These are phyloP conservation scores for Nasalis larvatus DNA, from an alignment of 2,113 vertebrate genomes.

Conservation along the genomic window DNA sequence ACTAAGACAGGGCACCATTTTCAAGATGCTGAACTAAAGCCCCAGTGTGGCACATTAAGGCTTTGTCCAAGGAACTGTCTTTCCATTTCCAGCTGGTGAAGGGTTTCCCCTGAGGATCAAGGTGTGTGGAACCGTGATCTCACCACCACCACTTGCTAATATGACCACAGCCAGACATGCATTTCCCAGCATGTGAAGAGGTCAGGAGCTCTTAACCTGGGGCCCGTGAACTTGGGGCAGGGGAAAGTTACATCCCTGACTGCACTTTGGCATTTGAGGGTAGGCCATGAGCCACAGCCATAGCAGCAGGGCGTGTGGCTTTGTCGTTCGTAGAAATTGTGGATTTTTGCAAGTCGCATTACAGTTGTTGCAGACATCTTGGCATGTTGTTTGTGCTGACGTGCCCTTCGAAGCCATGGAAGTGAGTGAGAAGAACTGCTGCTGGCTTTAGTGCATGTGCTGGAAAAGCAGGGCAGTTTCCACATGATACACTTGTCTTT, in stretches of 20 bases:
- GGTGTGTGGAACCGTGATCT: rapidly evolving
- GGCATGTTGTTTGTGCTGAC: not conserved
- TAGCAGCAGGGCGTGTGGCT: not conserved
- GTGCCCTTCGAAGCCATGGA: not conserved
- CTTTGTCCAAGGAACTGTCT: not conserved
- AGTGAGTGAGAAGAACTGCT: too few species aligned
- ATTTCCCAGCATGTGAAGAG: rapidly evolving
- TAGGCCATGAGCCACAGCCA: rapidly evolving
- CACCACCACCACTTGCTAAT: not conserved
- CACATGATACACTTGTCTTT: not conserved
- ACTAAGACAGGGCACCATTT: not conserved
- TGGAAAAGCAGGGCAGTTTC: not conserved
- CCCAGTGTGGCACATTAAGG: not conserved
- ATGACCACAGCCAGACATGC: rapidly evolving
- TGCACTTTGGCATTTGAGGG: too few species aligned
- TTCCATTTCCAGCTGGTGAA: not conserved
- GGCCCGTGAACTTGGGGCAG: not conserved
- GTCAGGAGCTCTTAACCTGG: too few species aligned
- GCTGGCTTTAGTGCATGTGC: not conserved
- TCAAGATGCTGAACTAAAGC: too few species aligned
- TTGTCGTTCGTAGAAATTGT: not conserved
- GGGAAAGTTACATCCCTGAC: not conserved
- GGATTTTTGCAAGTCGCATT: not conserved
- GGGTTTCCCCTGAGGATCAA: rapidly evolving
- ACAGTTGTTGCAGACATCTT: too few species aligned